Conservation (phyloP, 2,888 invertebrate genomes). For the Drosophila birchii region DNA sequence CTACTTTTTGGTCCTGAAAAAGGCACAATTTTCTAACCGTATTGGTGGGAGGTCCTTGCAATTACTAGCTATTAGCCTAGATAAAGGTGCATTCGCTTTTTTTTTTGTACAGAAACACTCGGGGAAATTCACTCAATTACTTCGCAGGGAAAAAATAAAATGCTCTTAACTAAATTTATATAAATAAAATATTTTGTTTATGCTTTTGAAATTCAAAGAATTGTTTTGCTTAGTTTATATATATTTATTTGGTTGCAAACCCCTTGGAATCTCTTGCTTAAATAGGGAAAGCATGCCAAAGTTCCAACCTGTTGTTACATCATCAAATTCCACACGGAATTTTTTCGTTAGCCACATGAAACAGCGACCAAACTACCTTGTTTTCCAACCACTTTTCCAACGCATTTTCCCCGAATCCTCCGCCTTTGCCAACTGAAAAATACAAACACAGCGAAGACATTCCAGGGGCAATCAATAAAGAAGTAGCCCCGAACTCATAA, state of each 20-base stretch:
- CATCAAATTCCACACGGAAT: not conserved
- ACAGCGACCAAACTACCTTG: not conserved
- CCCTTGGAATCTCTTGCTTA: not conserved
- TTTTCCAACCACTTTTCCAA: not conserved
- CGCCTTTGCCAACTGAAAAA: slow-evolving; percentile 18
- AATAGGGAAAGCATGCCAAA: not conserved
- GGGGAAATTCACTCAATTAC: too few species aligned
- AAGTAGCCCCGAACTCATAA: slow-evolving; percentile 53
- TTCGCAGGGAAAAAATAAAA: too few species aligned
- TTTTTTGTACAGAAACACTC: too few species aligned
- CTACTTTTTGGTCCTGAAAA: not conserved
- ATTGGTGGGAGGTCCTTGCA: not conserved
- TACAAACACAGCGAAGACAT: slow-evolving; percentile 9
- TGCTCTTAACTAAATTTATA: too few species aligned
- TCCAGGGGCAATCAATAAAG: slow-evolving; percentile 66
- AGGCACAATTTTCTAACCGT: not conserved
- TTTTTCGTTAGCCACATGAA: not conserved
- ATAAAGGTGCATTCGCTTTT: too few species aligned
- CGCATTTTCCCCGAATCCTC: not conserved
- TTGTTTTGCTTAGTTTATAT: too few species aligned
- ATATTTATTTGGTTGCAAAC: too few species aligned
- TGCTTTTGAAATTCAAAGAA: too few species aligned
- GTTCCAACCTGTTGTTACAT: not conserved
- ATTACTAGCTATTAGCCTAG: not conserved
- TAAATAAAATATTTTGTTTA: too few species aligned